Evolutionary conservation across 2,113 vertebrate species (phyloP).

Genomic region (Eolophus roseicapilla): DNA sequence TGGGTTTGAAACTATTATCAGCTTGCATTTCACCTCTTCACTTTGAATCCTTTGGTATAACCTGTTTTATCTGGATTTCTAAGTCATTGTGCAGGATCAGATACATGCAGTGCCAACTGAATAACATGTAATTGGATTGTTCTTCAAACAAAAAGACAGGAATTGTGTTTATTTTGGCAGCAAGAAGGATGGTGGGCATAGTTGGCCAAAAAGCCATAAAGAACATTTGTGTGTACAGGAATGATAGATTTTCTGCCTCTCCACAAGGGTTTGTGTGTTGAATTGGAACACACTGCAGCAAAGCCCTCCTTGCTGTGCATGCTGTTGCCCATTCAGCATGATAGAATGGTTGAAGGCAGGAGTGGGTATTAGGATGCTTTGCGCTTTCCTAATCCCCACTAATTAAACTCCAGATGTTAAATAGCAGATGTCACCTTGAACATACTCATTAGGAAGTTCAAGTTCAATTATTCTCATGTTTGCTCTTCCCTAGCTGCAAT

Average conservation of each 20-base stretch:
- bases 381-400: background rate
- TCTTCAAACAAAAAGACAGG: background rate
- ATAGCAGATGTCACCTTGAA: background rate
- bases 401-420: background rate
- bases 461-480: background rate
- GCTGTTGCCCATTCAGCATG: background rate
- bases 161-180: background rate
- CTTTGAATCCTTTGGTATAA: background rate
- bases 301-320: background rate
- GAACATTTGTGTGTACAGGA: background rate
- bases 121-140: background rate
- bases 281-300: background rate
- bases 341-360: background rate
- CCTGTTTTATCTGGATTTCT: background rate
- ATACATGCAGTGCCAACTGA: background rate
- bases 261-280: background rate
- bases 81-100: background rate
- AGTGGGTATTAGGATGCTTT: background rate
- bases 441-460: background rate
- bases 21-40: background rate
- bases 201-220: background rate
- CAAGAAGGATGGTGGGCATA: background rate
- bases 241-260: background rate
- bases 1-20: background rate
- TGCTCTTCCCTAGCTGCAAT: background rate